Percentiles rank a stretch among this genome's conserved stretches.
phyloP scores from a whole-genome alignment of 1,140 invertebrate genomes.

The Solenopsis fugax region DNA sequence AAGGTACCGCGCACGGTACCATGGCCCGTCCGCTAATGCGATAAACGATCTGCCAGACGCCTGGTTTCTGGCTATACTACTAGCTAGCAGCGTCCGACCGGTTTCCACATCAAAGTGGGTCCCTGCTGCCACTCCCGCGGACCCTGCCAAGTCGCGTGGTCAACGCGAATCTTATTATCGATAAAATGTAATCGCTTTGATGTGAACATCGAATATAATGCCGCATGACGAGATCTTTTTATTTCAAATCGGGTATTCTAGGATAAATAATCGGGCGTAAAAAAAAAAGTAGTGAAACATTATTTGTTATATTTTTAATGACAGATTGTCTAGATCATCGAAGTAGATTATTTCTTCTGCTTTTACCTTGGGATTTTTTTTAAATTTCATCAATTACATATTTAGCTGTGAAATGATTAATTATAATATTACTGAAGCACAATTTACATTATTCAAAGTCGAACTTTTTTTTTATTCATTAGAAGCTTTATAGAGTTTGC shows the following conservation, averaged over 20 bases:
- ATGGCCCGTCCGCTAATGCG: slow-evolving; percentile 45
- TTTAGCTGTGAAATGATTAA: background rate
- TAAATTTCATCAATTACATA: background rate
- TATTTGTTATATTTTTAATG: slow-evolving; percentile 2
- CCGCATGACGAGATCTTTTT: background rate
- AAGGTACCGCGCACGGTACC: slow-evolving; percentile 41
- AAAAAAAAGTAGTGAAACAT: background rate
- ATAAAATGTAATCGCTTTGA: slow-evolving; percentile 58
- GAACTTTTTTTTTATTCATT: background rate
- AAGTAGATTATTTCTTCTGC: background rate
- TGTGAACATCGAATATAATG: background rate
- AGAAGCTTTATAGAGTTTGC: background rate
- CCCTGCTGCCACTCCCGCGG: background rate
- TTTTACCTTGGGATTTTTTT: background rate
- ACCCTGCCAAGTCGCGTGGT: slow-evolving; percentile 13
- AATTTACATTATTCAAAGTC: background rate
- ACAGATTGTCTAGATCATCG: background rate
- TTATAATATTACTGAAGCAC: background rate
- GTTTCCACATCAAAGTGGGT: slow-evolving; percentile 54
- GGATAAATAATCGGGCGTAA: background rate
- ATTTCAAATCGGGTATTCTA: background rate
- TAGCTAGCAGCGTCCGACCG: slow-evolving; percentile 54
- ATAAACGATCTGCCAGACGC: slow-evolving; percentile 55
- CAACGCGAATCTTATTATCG: slow-evolving; percentile 48
- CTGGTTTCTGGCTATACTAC: slow-evolving; percentile 59